These are phyloP conservation scores for Papilio polyxenes DNA, from an alignment of 1,140 invertebrate genomes.

Conservation along the genomic window DNA sequence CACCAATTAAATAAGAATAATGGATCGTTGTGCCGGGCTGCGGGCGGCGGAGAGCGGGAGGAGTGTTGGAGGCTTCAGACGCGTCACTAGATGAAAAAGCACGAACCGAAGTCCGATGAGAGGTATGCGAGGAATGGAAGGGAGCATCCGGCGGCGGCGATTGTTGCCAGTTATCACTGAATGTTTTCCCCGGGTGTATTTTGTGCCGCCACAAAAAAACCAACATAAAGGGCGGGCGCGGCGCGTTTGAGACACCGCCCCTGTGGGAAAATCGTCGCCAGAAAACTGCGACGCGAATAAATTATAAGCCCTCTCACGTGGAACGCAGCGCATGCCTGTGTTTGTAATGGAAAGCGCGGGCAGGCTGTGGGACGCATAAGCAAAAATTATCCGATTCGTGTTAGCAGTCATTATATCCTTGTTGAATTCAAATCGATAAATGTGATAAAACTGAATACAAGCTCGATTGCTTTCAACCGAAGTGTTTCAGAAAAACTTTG, in stretches of 20 bases:
- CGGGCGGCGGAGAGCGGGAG: not conserved
- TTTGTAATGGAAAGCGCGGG: constrained; percentile 47
- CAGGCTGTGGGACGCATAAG: not conserved
- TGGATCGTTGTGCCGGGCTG: constrained; percentile 53
- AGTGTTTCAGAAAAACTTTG: not conserved
- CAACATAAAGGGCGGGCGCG: constrained; percentile 77
- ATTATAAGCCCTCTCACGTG: constrained; percentile 77
- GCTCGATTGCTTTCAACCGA: not conserved
- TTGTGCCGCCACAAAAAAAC: constrained; percentile 76
- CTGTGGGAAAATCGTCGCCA: constrained; percentile 80
- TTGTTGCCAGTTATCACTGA: constrained; percentile 80
- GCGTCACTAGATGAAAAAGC: constrained; percentile 76
- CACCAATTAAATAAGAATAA: constrained; percentile 43
- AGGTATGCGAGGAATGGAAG: constrained; percentile 74
- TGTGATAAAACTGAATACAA: constrained; percentile 22
- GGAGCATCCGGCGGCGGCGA: constrained; percentile 77
- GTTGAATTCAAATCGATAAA: constrained; percentile 14
- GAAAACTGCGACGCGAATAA: constrained; percentile 79
- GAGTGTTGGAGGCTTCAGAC: constrained; percentile 60
- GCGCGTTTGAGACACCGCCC: constrained; percentile 77
- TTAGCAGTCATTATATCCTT: constrained; percentile 20
- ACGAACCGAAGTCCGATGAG: constrained; percentile 64
- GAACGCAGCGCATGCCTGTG: constrained; percentile 71
- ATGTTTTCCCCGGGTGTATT: constrained; percentile 78
- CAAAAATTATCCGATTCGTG: constrained; percentile 21